Evolutionary conservation across 1,140 invertebrate species (phyloP).

Genomic region (Drosophila watanabei): DNA sequence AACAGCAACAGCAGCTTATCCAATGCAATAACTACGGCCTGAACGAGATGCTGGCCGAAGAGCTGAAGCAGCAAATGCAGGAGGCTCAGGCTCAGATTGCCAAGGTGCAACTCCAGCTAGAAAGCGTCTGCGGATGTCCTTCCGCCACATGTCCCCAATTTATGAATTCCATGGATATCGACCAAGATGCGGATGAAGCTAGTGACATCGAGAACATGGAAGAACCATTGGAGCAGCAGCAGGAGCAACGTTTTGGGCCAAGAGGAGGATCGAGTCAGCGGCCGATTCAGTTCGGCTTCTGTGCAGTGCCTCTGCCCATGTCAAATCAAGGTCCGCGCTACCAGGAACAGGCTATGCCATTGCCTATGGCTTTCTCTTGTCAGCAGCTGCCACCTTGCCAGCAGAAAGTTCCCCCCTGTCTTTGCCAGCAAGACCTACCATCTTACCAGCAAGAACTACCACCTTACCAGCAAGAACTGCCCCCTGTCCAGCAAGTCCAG

Average conservation of each 20-base stretch:
- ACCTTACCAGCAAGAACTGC: not conserved
- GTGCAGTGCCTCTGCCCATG: not conserved
- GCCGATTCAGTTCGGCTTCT: constrained; percentile 10
- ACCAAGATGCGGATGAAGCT: not conserved
- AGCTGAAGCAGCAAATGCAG: constrained; percentile 58
- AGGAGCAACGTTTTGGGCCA: not conserved
- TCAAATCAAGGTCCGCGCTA: not conserved
- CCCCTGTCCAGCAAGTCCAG: not conserved
- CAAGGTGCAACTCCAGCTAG: constrained; percentile 52
- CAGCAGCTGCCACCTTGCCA: not conserved
- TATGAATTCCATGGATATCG: not conserved
- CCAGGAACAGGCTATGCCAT: not conserved
- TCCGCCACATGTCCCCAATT: not conserved
- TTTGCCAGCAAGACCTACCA: not conserved
- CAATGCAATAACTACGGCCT: constrained; percentile 13
- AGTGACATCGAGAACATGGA: not conserved
- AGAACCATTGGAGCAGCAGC: not conserved
- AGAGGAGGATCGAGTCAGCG: not conserved
- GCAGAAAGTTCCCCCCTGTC: not conserved
- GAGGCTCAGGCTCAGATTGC: constrained; percentile 58
- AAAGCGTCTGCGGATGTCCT: constrained; percentile 17
- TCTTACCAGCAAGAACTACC: constrained; percentile 5
- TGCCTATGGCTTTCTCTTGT: not conserved
- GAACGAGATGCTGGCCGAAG: constrained; percentile 52
- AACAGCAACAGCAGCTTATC: not conserved